Conservation (phyloP, 2,888 invertebrate genomes). For the Conistra vaccinii region DNA sequence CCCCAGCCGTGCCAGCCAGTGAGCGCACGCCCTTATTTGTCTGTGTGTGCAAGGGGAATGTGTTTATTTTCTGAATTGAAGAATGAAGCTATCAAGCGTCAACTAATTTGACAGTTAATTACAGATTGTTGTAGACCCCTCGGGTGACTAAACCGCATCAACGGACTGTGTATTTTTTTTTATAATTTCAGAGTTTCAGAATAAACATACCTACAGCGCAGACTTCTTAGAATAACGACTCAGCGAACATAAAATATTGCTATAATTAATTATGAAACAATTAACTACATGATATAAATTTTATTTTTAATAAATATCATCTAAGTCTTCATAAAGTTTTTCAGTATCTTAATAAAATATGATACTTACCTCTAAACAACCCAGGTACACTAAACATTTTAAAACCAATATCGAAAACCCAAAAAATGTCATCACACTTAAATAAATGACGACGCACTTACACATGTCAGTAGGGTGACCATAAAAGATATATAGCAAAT, state of each 20-base stretch:
- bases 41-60: background rate
- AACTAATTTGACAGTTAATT: background rate
- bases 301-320: background rate
- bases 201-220: too few relatives aligned
- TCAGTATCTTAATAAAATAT: background rate
- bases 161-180: background rate
- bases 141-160: background rate
- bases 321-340: background rate
- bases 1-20: too few relatives aligned
- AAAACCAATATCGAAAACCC: conserved; percentile 1
- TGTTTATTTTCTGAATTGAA: background rate
- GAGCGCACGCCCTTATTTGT: background rate
- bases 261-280: too few relatives aligned
- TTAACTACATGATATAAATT: background rate
- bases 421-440: conserved; percentile 49
- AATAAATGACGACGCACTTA: conserved; percentile 39
- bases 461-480: conserved; percentile 40
- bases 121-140: too few relatives aligned
- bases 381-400: background rate
- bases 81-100: background rate
- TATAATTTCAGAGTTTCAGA: too few relatives aligned
- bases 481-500: conserved; percentile 59
- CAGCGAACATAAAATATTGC: background rate
- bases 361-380: background rate
- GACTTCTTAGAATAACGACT: background rate